Conservation (phyloP, 2,113 vertebrate genomes). For the Riparia riparia region DNA sequence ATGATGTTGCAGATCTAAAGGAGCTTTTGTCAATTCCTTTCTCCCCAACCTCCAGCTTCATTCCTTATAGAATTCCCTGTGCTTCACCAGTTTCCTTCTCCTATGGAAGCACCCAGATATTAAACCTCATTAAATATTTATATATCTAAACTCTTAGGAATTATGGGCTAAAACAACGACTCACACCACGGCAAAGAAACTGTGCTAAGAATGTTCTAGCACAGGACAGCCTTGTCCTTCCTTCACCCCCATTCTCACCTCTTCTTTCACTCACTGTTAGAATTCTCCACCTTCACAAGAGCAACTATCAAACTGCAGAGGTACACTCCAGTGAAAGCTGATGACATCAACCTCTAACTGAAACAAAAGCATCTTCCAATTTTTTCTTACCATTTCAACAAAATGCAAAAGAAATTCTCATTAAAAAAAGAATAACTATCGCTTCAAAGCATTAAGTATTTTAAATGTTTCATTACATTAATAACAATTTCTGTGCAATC, state of each 20-base stretch:
- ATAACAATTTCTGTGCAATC: neutral
- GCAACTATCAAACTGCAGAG: neutral
- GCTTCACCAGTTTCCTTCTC: neutral
- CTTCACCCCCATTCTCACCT: neutral
- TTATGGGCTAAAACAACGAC: neutral
- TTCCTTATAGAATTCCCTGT: neutral
- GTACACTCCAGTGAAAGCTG: neutral
- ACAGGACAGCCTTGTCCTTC: neutral
- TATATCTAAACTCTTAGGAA: neutral
- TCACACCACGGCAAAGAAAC: neutral
- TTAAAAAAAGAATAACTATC: neutral
- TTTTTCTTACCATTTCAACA: neutral
- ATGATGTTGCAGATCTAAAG: neutral
- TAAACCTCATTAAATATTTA: neutral
- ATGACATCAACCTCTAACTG: neutral
- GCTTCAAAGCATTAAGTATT: neutral
- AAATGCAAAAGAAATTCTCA: neutral
- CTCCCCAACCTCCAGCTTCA: neutral
- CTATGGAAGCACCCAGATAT: neutral
- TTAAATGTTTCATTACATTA: neutral
- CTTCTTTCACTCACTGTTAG: neutral
- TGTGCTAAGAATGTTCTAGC: neutral
- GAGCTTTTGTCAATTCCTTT: neutral
- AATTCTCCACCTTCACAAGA: neutral
- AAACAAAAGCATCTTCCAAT: neutral